Percentiles rank a stretch among this genome's conserved stretches.
These are phyloP conservation scores for Pseudochromis fuscus DNA, from an alignment of 2,797 vertebrate genomes.

Conservation along the genomic window DNA sequence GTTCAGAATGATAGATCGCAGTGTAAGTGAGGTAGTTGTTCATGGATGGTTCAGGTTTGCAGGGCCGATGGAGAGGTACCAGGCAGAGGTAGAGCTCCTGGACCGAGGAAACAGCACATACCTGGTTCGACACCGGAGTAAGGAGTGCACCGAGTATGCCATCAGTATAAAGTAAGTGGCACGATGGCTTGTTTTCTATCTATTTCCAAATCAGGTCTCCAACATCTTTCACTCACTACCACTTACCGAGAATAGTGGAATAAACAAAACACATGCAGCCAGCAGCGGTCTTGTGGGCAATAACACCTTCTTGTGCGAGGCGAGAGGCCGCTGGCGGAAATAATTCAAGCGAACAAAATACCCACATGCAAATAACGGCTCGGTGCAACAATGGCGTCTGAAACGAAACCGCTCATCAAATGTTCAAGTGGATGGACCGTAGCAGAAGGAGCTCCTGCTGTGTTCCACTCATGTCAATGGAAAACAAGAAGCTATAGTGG, in stretches of 20 bases:
- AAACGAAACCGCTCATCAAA: slow-evolving; percentile 46
- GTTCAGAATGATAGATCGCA: slow-evolving; percentile 55
- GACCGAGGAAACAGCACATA: slow-evolving; percentile 93
- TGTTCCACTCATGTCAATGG: slow-evolving; percentile 12
- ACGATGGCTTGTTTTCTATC: slow-evolving; percentile 1
- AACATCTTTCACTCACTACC: not conserved
- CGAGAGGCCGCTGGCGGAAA: slow-evolving; percentile 21
- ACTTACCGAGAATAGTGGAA: slow-evolving; percentile 9
- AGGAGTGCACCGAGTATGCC: slow-evolving; percentile 95
- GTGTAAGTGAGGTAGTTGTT: slow-evolving; percentile 60
- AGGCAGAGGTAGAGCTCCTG: slow-evolving; percentile 92
- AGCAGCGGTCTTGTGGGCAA: slow-evolving; percentile 23
- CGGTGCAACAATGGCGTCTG: slow-evolving; percentile 5
- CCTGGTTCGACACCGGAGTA: slow-evolving; percentile 93
- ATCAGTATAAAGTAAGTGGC: slow-evolving; percentile 98
- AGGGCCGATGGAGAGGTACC: slow-evolving; percentile 92
- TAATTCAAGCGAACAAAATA: slow-evolving; percentile 42
- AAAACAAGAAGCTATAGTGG: slow-evolving; percentile 26
- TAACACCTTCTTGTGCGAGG: slow-evolving; percentile 35
- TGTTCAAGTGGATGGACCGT: slow-evolving; percentile 21
- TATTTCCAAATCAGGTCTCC: not conserved
- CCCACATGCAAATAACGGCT: slow-evolving; percentile 43
- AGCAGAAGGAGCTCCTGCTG: slow-evolving; percentile 39
- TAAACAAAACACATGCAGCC: slow-evolving; percentile 30
- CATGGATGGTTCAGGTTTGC: slow-evolving; percentile 89